These are phyloP conservation scores for Oryctolagus cuniculus DNA, from an alignment of 2,113 vertebrate species.

Conservation along the genomic window DNA sequence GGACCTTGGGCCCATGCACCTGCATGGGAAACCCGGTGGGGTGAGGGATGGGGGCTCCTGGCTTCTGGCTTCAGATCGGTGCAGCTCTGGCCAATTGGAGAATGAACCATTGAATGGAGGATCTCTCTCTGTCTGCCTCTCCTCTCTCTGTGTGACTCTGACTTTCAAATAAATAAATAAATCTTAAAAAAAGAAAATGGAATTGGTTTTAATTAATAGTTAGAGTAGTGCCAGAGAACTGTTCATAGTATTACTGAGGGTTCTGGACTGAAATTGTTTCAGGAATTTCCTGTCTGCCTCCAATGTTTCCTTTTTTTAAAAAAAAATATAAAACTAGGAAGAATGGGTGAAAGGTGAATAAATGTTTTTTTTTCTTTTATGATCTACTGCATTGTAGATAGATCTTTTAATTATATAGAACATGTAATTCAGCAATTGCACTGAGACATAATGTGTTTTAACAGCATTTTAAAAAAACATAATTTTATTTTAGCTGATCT, in stretches of 20 bases:
- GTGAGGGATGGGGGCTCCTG: no score
- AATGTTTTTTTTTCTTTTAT: conserved; percentile 49
- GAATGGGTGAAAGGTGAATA: conserved; percentile 5
- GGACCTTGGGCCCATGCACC: no score
- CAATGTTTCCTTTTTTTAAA: not conserved
- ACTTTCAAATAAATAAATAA: no score
- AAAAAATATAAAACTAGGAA: conserved; percentile 29
- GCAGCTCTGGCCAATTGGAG: no score
- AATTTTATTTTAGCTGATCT: conserved; percentile 50
- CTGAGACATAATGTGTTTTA: conserved; percentile 25
- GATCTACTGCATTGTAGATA: not conserved
- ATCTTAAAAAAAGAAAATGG: not conserved
- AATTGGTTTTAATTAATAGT: conserved; percentile 66
- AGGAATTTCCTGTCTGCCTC: not conserved
- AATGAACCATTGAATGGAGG: no score
- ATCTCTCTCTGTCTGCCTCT: no score
- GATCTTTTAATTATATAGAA: conserved; percentile 60
- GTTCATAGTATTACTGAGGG: not conserved
- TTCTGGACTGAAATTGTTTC: not conserved
- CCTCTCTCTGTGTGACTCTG: no score
- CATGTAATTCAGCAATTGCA: conserved; percentile 47
- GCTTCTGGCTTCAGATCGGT: no score
- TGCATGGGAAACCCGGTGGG: no score
- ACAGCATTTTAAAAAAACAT: not conserved
- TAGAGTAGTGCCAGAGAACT: not conserved